These are phyloP conservation scores for Diorhabda elongata DNA, from an alignment of 1,140 invertebrate genomes.

Conservation along the genomic window DNA sequence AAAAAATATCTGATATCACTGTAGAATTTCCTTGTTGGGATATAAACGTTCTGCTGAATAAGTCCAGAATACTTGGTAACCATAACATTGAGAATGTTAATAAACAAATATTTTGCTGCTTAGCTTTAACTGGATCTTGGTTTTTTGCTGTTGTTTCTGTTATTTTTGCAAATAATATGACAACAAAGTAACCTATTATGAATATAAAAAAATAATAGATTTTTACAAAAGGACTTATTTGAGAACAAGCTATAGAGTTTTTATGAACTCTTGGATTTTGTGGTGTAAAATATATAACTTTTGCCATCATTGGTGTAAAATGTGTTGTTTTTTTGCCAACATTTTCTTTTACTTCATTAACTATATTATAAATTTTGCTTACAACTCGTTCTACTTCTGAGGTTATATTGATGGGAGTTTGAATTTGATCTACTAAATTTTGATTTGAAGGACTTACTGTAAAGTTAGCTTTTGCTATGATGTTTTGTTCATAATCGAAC, in stretches of 20 bases:
- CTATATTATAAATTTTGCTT: slow-evolving; percentile 27
- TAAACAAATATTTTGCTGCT: slow-evolving; percentile 18
- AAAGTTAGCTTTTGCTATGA: slow-evolving; percentile 8
- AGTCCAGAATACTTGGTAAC: slow-evolving; percentile 25
- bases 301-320: slow-evolving; percentile 13
- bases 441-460: slow-evolving; percentile 7
- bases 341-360: slow-evolving; percentile 21
- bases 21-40: slow-evolving; percentile 14
- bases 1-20: slow-evolving; percentile 26
- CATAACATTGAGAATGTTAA: slow-evolving; percentile 22
- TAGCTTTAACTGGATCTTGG: slow-evolving; percentile 12
- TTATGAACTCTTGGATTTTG: slow-evolving; percentile 18
- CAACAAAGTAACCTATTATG: slow-evolving; percentile 21
- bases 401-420: slow-evolving; percentile 21
- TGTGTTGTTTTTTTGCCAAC: slow-evolving; percentile 10
- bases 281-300: slow-evolving; percentile 11
- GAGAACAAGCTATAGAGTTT: slow-evolving; percentile 11
- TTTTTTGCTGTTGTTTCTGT: slow-evolving; percentile 5
- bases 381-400: slow-evolving; percentile 25
- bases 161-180: slow-evolving; percentile 21
- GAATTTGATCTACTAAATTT: slow-evolving; percentile 12
- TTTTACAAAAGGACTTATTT: slow-evolving; percentile 15
- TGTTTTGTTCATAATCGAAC: neutral
- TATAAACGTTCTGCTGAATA: slow-evolving; percentile 24
- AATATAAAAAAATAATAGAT: slow-evolving; percentile 24